phyloP scores from a whole-genome alignment of 2,797 vertebrate species.

The Melanotaenia nigrans region DNA sequence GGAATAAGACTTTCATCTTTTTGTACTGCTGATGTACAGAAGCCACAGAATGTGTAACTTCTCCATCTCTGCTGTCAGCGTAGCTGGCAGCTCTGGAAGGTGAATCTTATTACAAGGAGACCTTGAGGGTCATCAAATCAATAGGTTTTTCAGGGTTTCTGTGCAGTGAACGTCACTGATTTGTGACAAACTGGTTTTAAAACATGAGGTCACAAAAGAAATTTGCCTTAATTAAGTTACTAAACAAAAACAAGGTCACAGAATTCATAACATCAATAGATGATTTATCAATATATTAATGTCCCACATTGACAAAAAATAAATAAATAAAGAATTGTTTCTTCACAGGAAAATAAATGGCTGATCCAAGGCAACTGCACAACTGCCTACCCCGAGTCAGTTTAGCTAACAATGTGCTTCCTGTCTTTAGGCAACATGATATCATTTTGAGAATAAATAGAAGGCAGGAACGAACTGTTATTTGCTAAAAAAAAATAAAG shows the following conservation, averaged over 20 bases:
- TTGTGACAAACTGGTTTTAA: neutral
- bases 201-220: conserved; percentile 1
- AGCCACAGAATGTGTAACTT: neutral
- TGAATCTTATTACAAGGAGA: neutral
- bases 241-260: conserved; percentile 20
- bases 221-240: conserved; percentile 10
- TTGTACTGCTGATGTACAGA: neutral
- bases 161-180: conserved; percentile 2
- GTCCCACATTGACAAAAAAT: neutral
- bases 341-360: neutral
- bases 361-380: neutral
- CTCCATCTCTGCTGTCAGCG: neutral
- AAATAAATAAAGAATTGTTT: neutral
- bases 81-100: neutral
- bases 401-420: neutral
- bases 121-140: conserved; percentile 15
- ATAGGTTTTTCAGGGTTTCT: conserved; percentile 6
- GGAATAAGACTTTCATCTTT: neutral
- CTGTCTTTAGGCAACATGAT: neutral
- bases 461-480: conserved; percentile 7
- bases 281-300: neutral
- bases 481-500: neutral
- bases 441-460: conserved; percentile 16
- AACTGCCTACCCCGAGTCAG: neutral
- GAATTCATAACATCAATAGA: neutral